Base-by-base conservation (phyloP, 2,797 vertebrate species). In the Sebastiscus tertius region DNA sequence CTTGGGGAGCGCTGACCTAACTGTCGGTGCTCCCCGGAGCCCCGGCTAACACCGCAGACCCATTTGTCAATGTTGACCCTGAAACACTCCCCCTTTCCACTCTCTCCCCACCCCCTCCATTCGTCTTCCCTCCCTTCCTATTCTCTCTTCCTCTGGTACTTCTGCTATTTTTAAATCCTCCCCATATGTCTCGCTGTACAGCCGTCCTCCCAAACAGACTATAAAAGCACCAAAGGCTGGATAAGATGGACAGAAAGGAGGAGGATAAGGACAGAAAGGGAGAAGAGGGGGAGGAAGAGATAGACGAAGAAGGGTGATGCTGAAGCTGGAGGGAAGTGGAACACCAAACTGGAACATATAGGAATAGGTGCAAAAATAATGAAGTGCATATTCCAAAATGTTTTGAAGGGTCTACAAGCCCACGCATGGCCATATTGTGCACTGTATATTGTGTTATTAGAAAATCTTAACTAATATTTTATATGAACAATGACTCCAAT, bases 21-120 rank as follows among this genome's bases (percentile, higher is more conserved):
- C 94, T 94, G 93, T 63, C 18, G 82, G 84, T 74, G 82, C 78
- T 95, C 94, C 94, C 95, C 70, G 60, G 93, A 93, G 95, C 83
- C 87, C 63, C 49, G 26, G 89, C 90, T 87, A 92, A 92, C 92
- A 91, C 93, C 7, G 87, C 87, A 92, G 93, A 91, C 94, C 94
- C 93, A 95, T 96, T 96, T 96, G 93, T 96, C 95, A 96, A 94
- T 54, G 94, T 85, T 93, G 93, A 95, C 95, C 95, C 94, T 90
- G 89, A 94, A 95, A 94, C 86, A 72, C 83, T 84, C 86, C 80
- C 80, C 63, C 55, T 63, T 70, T 83, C 61, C 80, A 73, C 7
- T 63, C 77, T 55, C n/a, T 14, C 8, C 66, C 77, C 66, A 5
- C 54, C 14, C 36, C 58, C 58, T 27, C 56, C 36, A 86, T 86